Conservation (phyloP, 2,888 invertebrate genomes). For the Hyposoter didymator region DNA sequence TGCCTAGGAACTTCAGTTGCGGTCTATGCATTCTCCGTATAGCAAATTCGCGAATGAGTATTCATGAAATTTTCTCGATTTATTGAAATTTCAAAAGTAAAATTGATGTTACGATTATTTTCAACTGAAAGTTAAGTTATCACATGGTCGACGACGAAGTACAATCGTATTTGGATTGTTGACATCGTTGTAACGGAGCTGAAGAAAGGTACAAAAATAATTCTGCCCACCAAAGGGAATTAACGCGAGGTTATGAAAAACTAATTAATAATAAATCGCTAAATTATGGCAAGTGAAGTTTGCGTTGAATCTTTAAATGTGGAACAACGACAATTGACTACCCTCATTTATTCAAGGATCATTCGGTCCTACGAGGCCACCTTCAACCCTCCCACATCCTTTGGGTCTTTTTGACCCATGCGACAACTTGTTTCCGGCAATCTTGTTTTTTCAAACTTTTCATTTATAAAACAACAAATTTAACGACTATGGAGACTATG, state of each 20-base stretch:
- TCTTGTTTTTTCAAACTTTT: no score
- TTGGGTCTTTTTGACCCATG: no score
- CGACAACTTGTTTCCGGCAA: no score
- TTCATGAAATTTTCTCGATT: slow-evolving; percentile 38
- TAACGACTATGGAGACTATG: no score
- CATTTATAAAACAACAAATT: no score
- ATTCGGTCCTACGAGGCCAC: no score
- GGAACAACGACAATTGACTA: not conserved
- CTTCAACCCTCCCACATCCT: no score
- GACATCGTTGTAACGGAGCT: not conserved
- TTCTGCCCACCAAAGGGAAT: not conserved
- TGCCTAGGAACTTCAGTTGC: slow-evolving; percentile 69
- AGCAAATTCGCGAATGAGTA: slow-evolving; percentile 66
- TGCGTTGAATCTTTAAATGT: not conserved
- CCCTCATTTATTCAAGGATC: no score
- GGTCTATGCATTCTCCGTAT: slow-evolving; percentile 69
- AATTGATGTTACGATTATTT: slow-evolving; percentile 18
- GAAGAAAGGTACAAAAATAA: not conserved
- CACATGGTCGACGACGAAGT: not conserved
- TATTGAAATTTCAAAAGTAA: slow-evolving; percentile 2
- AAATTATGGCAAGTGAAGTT: not conserved
- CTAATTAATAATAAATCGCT: not conserved
- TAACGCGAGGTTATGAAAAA: not conserved
- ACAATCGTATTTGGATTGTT: not conserved
- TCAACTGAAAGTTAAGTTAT: not conserved